Conservation (phyloP, 2,888 invertebrate species). For the Philopedon plagiatum region DNA sequence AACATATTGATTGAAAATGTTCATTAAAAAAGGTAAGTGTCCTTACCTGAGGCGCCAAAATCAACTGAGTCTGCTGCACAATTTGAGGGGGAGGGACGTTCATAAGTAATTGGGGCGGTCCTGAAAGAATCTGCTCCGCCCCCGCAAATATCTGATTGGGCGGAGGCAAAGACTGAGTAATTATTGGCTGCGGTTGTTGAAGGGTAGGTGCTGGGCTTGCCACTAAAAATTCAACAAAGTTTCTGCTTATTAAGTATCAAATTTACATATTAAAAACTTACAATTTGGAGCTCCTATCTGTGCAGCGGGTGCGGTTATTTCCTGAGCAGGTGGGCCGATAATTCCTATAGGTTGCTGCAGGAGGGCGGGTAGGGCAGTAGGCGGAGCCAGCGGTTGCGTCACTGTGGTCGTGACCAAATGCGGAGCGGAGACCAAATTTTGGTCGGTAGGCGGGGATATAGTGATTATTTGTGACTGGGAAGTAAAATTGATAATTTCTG, state of each 20-base stretch:
- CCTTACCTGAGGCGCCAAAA: constrained; percentile 45
- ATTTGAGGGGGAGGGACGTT: constrained; percentile 67
- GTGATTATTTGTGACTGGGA: constrained; percentile 23
- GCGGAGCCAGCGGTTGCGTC: constrained; percentile 24
- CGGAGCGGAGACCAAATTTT: background rate
- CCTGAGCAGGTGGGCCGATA: background rate
- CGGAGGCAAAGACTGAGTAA: constrained; percentile 39
- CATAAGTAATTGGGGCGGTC: constrained; percentile 63
- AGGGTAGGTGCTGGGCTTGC: background rate
- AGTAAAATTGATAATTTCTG: constrained; percentile 27
- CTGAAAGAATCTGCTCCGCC: constrained; percentile 59
- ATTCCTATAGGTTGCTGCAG: constrained; percentile 36
- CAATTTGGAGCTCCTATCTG: constrained; percentile 26
- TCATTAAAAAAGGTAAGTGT: background rate
- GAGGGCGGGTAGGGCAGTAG: constrained; percentile 11
- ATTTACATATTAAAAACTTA: constrained; percentile 5
- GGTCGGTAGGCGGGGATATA: constrained; percentile 19
- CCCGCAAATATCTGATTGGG: constrained; percentile 50
- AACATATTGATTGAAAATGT: background rate
- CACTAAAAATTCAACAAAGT: background rate
- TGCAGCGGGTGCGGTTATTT: background rate
- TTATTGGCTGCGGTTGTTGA: constrained; percentile 28
- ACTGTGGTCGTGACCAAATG: constrained; percentile 29
- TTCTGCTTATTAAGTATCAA: background rate
- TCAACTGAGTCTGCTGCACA: constrained; percentile 57